Evolutionary conservation across 2,888 invertebrate species (phyloP).

Genomic region (Torymus texanus): DNA sequence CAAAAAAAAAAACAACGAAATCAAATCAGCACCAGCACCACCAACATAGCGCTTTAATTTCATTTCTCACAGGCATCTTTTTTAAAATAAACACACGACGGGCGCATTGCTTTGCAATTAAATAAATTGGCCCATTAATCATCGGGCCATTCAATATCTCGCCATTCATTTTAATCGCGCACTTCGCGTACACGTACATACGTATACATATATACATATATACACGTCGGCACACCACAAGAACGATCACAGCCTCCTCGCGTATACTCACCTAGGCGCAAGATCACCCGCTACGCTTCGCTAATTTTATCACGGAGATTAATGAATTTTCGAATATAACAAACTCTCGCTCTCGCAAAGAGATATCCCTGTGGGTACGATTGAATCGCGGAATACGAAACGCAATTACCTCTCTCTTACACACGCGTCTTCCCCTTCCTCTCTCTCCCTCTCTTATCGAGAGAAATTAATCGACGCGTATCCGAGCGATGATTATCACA

Average conservation of each 20-base stretch:
- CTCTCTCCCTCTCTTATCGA: slow-evolving; percentile 17
- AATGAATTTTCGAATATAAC: slow-evolving; percentile 45
- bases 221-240: not conserved
- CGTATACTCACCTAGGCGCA: not conserved
- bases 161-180: slow-evolving; percentile 44
- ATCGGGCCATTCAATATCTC: slow-evolving; percentile 47
- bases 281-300: slow-evolving; percentile 5
- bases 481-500: slow-evolving; percentile 30
- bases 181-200: slow-evolving; percentile 3
- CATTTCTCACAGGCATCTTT: slow-evolving; percentile 26
- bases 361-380: not conserved
- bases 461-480: slow-evolving; percentile 22
- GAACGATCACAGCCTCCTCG: not conserved
- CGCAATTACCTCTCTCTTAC: slow-evolving; percentile 23
- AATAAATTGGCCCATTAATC: slow-evolving; percentile 52
- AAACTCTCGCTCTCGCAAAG: slow-evolving; percentile 4
- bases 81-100: slow-evolving; percentile 22
- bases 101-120: slow-evolving; percentile 39
- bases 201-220: not conserved
- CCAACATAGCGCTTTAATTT: slow-evolving; percentile 25
- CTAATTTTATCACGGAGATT: slow-evolving; percentile 35
- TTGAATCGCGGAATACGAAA: slow-evolving; percentile 24
- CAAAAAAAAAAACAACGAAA: not conserved
- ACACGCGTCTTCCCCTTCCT: no score
- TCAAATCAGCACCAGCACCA: no score